phyloP scores from a whole-genome alignment of 2,888 invertebrate genomes.

The Erannis defoliaria region DNA sequence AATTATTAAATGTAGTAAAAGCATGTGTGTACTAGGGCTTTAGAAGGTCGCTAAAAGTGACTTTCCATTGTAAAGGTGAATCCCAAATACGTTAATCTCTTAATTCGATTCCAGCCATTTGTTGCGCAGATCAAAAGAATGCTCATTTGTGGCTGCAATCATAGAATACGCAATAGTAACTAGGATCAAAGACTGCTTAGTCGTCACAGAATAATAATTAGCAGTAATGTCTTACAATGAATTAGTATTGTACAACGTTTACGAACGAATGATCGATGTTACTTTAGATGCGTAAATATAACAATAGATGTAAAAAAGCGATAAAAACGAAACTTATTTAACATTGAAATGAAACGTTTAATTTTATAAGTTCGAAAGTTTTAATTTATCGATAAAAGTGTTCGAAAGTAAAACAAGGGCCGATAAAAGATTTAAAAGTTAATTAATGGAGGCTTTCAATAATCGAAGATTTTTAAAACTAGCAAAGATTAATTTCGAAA shows the following conservation, averaged over 20 bases:
- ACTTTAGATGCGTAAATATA: conserved; percentile 3
- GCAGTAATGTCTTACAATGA: background rate
- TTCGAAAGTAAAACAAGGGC: conserved; percentile 14
- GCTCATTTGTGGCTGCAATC: conserved; percentile 15
- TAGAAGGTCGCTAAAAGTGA: conserved; percentile 2
- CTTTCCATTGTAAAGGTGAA: conserved; percentile 12
- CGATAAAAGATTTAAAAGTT: conserved; percentile 21
- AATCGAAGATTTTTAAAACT: conserved; percentile 17
- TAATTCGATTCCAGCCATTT: conserved; percentile 30
- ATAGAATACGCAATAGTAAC: conserved; percentile 3
- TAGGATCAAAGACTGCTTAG: conserved; percentile 16
- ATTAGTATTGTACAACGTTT: background rate
- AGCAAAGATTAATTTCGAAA: conserved; percentile 6
- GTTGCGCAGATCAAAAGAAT: conserved; percentile 26
- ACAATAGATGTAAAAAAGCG: conserved; percentile 8
- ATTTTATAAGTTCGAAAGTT: conserved; percentile 11
- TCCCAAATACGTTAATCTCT: conserved; percentile 20
- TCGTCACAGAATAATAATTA: conserved; percentile 1
- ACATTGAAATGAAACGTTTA: conserved; percentile 1
- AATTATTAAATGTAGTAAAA: background rate
- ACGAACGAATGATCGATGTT: conserved; percentile 20
- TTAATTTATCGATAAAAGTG: conserved; percentile 19
- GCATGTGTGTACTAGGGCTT: background rate
- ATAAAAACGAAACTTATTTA: conserved; percentile 3
- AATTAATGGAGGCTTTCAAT: conserved; percentile 22